Evolutionary conservation across 2,888 invertebrate genomes (phyloP).

Genomic region (Ochlodes sylvanus): DNA sequence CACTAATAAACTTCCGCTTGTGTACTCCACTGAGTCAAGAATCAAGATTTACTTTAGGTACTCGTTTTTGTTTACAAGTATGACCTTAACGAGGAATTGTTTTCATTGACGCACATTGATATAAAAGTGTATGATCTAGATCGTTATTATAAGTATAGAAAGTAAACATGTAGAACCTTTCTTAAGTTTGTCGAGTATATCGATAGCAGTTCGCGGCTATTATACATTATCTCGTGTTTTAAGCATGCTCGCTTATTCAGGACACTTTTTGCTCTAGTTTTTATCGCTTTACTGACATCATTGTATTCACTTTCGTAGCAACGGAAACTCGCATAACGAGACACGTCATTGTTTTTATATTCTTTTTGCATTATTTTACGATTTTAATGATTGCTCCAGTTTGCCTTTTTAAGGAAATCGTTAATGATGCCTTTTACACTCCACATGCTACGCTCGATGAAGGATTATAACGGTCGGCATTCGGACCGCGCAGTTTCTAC

Average conservation of each 20-base stretch:
- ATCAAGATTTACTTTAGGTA: conserved; percentile 18
- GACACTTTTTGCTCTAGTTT: conserved; percentile 73
- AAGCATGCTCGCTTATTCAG: conserved; percentile 70
- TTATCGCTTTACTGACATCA: conserved; percentile 75
- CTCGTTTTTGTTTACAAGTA: conserved; percentile 22
- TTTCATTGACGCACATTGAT: conserved; percentile 23
- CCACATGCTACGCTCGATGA: conserved; percentile 75
- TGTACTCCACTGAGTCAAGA: conserved; percentile 41
- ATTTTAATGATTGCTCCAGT: conserved; percentile 82
- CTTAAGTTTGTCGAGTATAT: conserved; percentile 20
- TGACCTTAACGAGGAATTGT: conserved; percentile 24
- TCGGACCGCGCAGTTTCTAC: conserved; percentile 61
- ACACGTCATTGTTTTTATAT: conserved; percentile 71
- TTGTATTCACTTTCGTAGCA: conserved; percentile 82
- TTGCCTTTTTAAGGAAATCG: conserved; percentile 81
- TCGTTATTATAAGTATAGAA: neutral
- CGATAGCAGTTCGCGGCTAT: conserved; percentile 49
- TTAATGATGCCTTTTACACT: conserved; percentile 83
- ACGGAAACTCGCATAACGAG: conserved; percentile 81
- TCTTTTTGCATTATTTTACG: conserved; percentile 78
- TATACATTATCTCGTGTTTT: conserved; percentile 61
- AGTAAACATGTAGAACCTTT: neutral
- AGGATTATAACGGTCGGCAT: conserved; percentile 78
- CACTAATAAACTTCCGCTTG: conserved; percentile 61
- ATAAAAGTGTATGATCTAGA: conserved; percentile 21